Evolutionary conservation across 2,113 vertebrate species (phyloP).

Genomic region (Nibea coibor): DNA sequence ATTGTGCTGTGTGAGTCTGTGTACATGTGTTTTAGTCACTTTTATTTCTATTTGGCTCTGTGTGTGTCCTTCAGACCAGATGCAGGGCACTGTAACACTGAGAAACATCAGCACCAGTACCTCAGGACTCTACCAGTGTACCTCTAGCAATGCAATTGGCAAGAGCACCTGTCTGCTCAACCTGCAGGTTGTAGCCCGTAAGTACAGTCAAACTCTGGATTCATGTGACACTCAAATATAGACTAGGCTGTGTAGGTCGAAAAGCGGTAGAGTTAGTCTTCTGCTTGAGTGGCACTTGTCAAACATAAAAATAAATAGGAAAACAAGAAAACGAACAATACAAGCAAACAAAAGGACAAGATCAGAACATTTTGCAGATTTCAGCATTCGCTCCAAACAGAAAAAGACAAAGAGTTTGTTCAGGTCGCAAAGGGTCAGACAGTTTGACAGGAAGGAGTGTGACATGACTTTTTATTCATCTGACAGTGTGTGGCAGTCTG

Average conservation of each 20-base stretch:
- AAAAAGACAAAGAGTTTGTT: conserved; percentile 10
- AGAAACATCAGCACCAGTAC: conserved; percentile 94
- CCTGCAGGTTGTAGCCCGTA: conserved; percentile 94
- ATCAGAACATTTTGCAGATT: conserved; percentile 1
- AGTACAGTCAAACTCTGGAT: conserved; percentile 75
- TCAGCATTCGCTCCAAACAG: background rate
- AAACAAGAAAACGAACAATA: background rate
- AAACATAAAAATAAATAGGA: conserved; percentile 2
- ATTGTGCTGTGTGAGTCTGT: background rate
- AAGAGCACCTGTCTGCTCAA: conserved; percentile 96
- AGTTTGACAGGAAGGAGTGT: conserved; percentile 40
- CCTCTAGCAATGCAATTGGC: conserved; percentile 94
- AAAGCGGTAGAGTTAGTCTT: background rate
- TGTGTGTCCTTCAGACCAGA: conserved; percentile 88
- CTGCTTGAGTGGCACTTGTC: conserved; percentile 22
- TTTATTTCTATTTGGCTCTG: conserved; percentile 16
- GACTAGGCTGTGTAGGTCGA: background rate
- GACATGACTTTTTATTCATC: background rate
- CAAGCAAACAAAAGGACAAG: conserved; percentile 2
- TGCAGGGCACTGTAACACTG: conserved; percentile 94
- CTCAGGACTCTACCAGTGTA: conserved; percentile 96
- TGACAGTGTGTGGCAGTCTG: conserved; percentile 31
- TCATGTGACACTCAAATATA: background rate
- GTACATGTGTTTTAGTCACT: background rate
- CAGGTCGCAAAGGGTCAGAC: conserved; percentile 40